These are phyloP conservation scores for Dicaeum eximium DNA, from an alignment of 2,113 vertebrate genomes.

Conservation along the genomic window DNA sequence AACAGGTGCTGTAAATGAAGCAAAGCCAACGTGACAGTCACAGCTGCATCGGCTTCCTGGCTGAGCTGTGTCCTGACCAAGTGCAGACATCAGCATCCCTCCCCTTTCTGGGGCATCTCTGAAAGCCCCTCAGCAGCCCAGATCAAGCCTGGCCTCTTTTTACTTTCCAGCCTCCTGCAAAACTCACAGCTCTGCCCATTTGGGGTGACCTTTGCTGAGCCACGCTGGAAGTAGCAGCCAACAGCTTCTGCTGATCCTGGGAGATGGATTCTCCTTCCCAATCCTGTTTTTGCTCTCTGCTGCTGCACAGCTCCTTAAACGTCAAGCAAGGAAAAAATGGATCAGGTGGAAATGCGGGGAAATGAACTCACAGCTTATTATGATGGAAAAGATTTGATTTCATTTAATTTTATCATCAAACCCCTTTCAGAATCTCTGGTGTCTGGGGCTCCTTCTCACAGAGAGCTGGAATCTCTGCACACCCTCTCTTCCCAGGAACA, in stretches of 20 bases:
- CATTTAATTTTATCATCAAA: background rate
- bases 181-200: background rate
- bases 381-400: slow-evolving; percentile 12
- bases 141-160: background rate
- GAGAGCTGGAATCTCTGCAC: background rate
- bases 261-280: background rate
- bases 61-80: background rate
- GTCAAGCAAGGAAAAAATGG: slow-evolving; percentile 3
- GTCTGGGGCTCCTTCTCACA: background rate
- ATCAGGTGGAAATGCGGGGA: background rate
- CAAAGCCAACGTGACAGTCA: slow-evolving; percentile 31
- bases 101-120: background rate
- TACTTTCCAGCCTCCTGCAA: background rate
- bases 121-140: background rate
- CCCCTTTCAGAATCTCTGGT: background rate
- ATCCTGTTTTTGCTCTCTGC: background rate
- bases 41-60: background rate
- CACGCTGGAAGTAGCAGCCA: background rate
- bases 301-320: slow-evolving; percentile 25
- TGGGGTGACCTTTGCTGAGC: background rate
- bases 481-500: background rate
- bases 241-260: background rate
- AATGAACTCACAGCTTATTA: slow-evolving; percentile 13
- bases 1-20: background rate
- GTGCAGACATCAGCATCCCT: background rate